phyloP scores from a whole-genome alignment of 2,888 invertebrate genomes.

The Morpho deidamia region DNA sequence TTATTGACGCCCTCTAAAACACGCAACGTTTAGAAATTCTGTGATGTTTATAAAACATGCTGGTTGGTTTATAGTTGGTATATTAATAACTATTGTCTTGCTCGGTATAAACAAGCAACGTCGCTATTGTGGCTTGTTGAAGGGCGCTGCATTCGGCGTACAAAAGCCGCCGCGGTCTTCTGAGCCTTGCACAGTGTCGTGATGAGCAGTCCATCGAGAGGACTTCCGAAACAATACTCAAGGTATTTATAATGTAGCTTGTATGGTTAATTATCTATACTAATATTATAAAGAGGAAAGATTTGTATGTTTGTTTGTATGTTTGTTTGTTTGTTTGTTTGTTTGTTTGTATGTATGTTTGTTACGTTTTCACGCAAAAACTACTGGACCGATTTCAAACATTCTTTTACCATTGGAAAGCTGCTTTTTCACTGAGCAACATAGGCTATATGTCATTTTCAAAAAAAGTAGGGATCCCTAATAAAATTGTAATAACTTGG shows the following conservation, averaged over 20 bases:
- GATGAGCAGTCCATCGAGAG: constrained; percentile 53
- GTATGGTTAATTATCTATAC: no score
- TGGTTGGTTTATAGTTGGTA: constrained; percentile 61
- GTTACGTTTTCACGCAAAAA: no score
- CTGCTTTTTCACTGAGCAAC: no score
- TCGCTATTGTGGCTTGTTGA: constrained; percentile 51
- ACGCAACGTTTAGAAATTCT: constrained; percentile 51
- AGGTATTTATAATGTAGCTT: constrained; percentile 39
- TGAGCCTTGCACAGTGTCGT: constrained; percentile 60
- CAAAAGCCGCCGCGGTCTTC: constrained; percentile 69
- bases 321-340: no score
- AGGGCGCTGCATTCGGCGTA: constrained; percentile 71
- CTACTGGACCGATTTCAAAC: no score
- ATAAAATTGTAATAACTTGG: no score
- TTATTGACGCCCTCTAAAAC: constrained; percentile 18
- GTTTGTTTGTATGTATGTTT: no score
- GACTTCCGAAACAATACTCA: constrained; percentile 64
- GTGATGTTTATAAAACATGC: constrained; percentile 64
- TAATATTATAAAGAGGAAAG: no score
- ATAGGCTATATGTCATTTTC: no score
- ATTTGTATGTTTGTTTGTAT: no score
- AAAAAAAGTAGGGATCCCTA: no score
- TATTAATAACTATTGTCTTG: constrained; percentile 70
- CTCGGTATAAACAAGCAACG: constrained; percentile 52
- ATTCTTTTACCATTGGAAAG: no score